A percentile compares a stretch with the other conserved stretches of the same genome.
Conservation (phyloP, 37 sponge, comb jelly and placozoan species). For the Ianthella basta region DNA sequence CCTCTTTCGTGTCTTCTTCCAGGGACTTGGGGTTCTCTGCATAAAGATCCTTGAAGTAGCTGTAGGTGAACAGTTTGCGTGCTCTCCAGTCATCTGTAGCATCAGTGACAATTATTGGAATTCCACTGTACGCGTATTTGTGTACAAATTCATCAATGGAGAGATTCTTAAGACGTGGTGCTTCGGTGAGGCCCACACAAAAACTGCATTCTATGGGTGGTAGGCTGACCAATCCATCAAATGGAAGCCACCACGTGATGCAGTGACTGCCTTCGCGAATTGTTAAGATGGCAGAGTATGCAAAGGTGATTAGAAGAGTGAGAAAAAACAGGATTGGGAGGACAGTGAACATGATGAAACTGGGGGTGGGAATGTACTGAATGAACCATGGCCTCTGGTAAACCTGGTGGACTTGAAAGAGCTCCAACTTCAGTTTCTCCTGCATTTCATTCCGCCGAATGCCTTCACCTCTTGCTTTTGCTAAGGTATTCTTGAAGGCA, state of each 20-base stretch:
- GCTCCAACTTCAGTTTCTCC: too few relatives aligned
- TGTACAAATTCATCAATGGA: slow-evolving; percentile 53
- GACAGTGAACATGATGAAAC: too few relatives aligned
- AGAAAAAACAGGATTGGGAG: too few relatives aligned
- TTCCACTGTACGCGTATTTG: slow-evolving; percentile 65
- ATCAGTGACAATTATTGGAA: slow-evolving; percentile 71
- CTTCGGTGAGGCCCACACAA: slow-evolving; percentile 46
- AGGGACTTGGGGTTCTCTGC: slow-evolving; percentile 42
- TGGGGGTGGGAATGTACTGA: too few relatives aligned
- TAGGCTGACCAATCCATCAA: background rate
- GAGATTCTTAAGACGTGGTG: slow-evolving; percentile 43
- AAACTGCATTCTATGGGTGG: slow-evolving; percentile 32
- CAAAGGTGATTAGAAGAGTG: background rate
- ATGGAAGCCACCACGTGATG: background rate
- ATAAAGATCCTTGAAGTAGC: slow-evolving; percentile 77
- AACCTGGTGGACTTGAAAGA: too few relatives aligned
- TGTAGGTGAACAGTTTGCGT: slow-evolving; percentile 55
- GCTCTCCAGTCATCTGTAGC: slow-evolving; percentile 74
- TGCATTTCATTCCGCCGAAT: too few relatives aligned
- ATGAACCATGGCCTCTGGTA: too few relatives aligned
- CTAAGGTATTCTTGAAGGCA: too few relatives aligned
- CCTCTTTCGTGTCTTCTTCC: slow-evolving; percentile 37
- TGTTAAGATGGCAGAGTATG: background rate
- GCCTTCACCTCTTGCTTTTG: too few relatives aligned
- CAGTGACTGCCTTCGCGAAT: slow-evolving; percentile 2